Conservation (phyloP, 2,888 invertebrate genomes). For the Pseudococcus jackbeardsleyi region DNA sequence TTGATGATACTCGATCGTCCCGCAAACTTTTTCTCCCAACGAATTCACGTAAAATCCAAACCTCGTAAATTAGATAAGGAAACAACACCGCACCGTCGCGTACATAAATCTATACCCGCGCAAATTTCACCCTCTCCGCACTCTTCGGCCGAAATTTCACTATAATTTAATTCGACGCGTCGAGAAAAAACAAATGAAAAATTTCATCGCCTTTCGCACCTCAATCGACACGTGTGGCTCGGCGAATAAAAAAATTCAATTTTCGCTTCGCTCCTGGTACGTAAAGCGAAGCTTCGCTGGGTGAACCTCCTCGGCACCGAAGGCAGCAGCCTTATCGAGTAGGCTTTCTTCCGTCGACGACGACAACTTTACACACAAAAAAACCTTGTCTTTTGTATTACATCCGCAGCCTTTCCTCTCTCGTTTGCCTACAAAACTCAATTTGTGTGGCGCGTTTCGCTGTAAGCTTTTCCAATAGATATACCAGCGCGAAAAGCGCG, state of each 20-base stretch:
- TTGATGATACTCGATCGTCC: background rate
- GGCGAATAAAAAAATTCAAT: slow-evolving; percentile 8
- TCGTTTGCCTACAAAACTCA: slow-evolving; percentile 56
- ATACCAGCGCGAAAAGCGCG: slow-evolving; percentile 57
- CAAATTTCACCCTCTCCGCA: background rate
- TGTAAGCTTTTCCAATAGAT: slow-evolving; percentile 63
- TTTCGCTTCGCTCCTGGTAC: background rate
- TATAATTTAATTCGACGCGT: slow-evolving; percentile 9
- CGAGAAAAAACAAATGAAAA: background rate
- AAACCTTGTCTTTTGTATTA: slow-evolving; percentile 54
- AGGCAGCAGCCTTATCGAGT: background rate
- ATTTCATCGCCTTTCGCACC: background rate
- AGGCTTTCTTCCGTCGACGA: slow-evolving; percentile 1
- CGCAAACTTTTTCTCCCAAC: background rate
- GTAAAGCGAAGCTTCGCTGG: background rate
- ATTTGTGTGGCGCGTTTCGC: slow-evolving; percentile 62
- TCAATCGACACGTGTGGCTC: background rate
- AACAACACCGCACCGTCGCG: background rate
- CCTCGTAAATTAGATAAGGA: slow-evolving; percentile 27
- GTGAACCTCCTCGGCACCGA: no score
- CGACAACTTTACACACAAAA: background rate
- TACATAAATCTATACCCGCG: background rate
- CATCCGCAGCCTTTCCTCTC: slow-evolving; percentile 43
- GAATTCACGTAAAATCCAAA: background rate
- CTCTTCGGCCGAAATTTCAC: background rate